A percentile compares a stretch with the other conserved stretches of the same genome.
phyloP scores from a whole-genome alignment of 1,140 invertebrate genomes.

The Drosophila willistoni region DNA sequence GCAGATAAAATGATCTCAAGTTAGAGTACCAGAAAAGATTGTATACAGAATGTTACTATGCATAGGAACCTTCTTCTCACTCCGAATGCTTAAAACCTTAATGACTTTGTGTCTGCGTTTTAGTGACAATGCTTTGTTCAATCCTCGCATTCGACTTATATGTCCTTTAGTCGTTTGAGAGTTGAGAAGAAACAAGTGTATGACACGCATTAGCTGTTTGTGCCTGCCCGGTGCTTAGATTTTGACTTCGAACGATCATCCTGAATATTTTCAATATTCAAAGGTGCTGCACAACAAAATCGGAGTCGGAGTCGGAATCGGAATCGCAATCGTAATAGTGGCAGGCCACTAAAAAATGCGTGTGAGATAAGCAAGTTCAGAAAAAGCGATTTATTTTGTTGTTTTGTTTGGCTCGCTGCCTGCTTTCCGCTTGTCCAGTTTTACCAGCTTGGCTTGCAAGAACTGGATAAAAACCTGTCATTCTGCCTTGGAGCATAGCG shows the following conservation, averaged over 20 bases:
- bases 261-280: not conserved
- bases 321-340: slow-evolving; percentile 6
- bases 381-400: slow-evolving; percentile 37
- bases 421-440: slow-evolving; percentile 42
- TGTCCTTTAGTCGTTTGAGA: too few species aligned
- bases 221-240: too few species aligned
- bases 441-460: slow-evolving; percentile 45
- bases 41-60: too few species aligned
- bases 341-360: slow-evolving; percentile 15
- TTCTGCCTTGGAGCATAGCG: slow-evolving; percentile 12
- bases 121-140: too few species aligned
- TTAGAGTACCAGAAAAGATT: too few species aligned
- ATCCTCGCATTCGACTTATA: too few species aligned
- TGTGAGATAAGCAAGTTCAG: slow-evolving; percentile 30
- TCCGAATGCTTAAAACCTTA: too few species aligned
- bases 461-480: slow-evolving; percentile 72
- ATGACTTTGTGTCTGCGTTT: too few species aligned
- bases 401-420: slow-evolving; percentile 35
- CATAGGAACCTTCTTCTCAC: too few species aligned
- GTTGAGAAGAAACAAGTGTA: too few species aligned
- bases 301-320: slow-evolving; percentile 4
- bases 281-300: not conserved
- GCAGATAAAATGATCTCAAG: too few species aligned
- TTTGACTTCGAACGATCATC: not conserved
- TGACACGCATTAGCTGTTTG: too few species aligned